Evolutionary conservation across 1,140 invertebrate species (phyloP).

Genomic region (Triops cancriformis): DNA sequence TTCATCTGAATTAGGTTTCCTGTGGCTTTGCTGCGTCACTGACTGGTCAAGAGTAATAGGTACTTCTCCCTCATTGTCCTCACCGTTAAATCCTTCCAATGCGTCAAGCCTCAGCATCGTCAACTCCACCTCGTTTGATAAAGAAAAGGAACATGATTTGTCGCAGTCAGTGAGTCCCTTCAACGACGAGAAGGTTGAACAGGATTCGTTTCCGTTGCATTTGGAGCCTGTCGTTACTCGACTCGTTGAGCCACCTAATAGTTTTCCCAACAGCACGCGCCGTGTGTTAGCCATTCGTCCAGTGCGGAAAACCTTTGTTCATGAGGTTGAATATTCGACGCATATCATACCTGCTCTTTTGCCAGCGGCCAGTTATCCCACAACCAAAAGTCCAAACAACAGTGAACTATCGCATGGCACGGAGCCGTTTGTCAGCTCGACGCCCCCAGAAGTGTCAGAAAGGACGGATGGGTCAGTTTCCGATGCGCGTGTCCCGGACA

Average conservation of each 20-base stretch:
- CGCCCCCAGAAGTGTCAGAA: neutral
- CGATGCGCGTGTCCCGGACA: neutral
- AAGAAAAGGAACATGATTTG: neutral
- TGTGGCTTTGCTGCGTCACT: neutral
- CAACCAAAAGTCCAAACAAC: neutral
- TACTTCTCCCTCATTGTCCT: neutral
- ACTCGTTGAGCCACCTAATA: neutral
- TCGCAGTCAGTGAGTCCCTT: neutral
- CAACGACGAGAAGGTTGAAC: neutral
- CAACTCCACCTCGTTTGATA: neutral
- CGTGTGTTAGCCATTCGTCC: neutral
- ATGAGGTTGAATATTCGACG: neutral
- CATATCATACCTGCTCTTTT: neutral
- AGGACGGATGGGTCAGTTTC: neutral
- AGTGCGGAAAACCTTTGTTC: neutral
- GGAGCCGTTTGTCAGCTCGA: neutral
- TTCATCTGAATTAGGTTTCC: neutral
- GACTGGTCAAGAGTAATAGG: neutral
- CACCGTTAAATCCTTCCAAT: neutral
- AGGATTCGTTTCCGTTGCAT: neutral
- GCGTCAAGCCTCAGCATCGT: neutral
- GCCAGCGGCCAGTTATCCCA: neutral
- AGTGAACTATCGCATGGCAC: neutral
- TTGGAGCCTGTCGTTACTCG: neutral
- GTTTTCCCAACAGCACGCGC: neutral